Conservation (phyloP, 2,113 vertebrate species). For the Campylomormyrus tamandua region DNA sequence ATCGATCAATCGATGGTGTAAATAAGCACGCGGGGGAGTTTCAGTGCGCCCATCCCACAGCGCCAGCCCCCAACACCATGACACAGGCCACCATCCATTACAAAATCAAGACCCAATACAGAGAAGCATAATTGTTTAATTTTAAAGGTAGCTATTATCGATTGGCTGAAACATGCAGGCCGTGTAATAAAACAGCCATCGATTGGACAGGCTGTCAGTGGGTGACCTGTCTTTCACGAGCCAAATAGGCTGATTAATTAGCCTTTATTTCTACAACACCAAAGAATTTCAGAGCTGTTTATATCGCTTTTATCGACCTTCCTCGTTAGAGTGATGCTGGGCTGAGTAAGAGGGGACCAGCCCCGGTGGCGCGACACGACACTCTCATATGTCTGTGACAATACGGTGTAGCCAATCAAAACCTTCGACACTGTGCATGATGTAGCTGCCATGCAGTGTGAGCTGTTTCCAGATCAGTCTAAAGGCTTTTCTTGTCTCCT, state of each 20-base stretch:
- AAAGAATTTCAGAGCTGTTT: conserved; percentile 14
- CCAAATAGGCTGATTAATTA: conserved; percentile 47
- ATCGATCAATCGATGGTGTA: conserved; percentile 11
- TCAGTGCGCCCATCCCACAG: not conserved
- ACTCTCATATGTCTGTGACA: not conserved
- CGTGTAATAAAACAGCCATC: conserved; percentile 54
- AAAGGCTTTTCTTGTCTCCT: not conserved
- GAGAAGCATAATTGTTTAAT: conserved; percentile 69
- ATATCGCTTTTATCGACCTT: not conserved
- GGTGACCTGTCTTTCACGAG: conserved; percentile 40
- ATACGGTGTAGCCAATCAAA: not conserved
- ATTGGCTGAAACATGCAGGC: conserved; percentile 64
- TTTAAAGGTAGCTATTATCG: conserved; percentile 62
- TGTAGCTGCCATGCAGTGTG: not conserved
- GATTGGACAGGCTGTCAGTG: conserved; percentile 34
- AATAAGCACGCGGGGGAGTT: conserved; percentile 2
- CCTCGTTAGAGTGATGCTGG: not conserved
- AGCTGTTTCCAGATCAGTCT: not conserved
- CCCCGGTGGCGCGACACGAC: no score
- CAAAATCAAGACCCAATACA: conserved; percentile 51
- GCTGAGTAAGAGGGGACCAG: not conserved
- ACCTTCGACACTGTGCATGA: not conserved
- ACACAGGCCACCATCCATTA: conserved; percentile 47
- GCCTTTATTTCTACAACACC: conserved; percentile 33
- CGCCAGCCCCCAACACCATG: not conserved